Evolutionary conservation across 2,113 vertebrate genomes (phyloP), one percentile per base, ranked within the genome.

Genomic region (Colossoma macropomum): DNA sequence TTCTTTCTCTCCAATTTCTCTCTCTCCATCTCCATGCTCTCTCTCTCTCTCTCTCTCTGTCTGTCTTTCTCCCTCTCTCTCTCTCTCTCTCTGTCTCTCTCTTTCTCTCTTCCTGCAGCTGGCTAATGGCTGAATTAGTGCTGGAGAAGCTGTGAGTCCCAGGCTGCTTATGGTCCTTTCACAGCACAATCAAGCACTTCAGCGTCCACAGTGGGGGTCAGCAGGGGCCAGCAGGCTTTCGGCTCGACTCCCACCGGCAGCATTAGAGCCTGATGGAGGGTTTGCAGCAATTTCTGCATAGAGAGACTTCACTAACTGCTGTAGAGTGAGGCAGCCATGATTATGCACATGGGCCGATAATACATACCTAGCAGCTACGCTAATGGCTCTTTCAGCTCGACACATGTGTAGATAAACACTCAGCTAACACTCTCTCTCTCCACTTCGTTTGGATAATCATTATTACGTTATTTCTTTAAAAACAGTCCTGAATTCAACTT

Each of bases 111-210:
- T 83, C 72, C 68, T 77, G 89, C 91, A 91, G 87, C 88, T 91
- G 90, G 90, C 85, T 91, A 92, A 92, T 88, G 78, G 83, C 87
- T 27, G 87, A 89, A 92, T 93, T 91, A 92, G 89, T 90, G 90
- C 91, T 91, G 90, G 41, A 83, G 86, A 90, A 90, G 92, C 85
- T 88, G 89, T 91, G 90, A 86, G 85, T 88, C 65, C 45, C 78
- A 82, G 86, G 86, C 85, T 84, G 48, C 82, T 84, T 84, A 88
- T 85, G 88, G 88, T 62, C 78, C 87, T 86, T 86, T 90, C 82
- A 63, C 50, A 78, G 28, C n/a, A 32, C 27, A 65, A 30, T 28
- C 62, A 65, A 28, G 62, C 62, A 65, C 62, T 65, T 65, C 25
- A 65, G 62, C 25, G 27, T 65, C 62, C 62, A 16, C 62, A 65